A percentile compares a stretch with the other conserved stretches of the same genome.
These are phyloP conservation scores for Sebastes cheni DNA, from an alignment of 2,797 vertebrate genomes.

Conservation along the genomic window DNA sequence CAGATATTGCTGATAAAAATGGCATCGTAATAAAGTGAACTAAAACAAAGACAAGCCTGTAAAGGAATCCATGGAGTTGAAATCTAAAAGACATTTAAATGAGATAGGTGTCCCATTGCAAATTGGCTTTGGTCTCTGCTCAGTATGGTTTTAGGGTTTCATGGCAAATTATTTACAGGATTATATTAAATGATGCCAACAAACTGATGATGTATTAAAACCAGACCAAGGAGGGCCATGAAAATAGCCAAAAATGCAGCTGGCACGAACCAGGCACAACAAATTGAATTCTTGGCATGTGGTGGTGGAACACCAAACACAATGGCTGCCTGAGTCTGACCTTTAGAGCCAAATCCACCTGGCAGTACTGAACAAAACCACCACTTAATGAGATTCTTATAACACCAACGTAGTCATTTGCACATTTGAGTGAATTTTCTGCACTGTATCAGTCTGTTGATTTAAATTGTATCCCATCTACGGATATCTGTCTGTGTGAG, in stretches of 20 bases:
- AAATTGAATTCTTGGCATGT: slow-evolving; percentile 12
- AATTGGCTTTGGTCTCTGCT: background rate
- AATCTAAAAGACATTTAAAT: background rate
- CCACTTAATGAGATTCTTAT: background rate
- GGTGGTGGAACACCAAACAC: background rate
- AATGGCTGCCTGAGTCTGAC: background rate
- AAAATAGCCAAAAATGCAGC: background rate
- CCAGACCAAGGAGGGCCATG: background rate
- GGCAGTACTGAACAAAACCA: slow-evolving; percentile 10
- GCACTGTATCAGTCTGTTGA: background rate
- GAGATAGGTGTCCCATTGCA: background rate
- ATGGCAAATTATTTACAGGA: slow-evolving; percentile 9
- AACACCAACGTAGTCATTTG: background rate
- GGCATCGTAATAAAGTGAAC: background rate
- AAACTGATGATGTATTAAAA: slow-evolving; percentile 15
- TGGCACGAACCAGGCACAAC: slow-evolving; percentile 5
- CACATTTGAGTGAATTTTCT: background rate
- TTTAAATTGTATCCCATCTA: background rate
- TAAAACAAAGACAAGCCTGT: background rate
- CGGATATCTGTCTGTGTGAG: background rate
- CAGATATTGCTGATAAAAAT: background rate
- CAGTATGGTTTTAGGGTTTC: slow-evolving; percentile 10
- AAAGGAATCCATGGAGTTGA: background rate
- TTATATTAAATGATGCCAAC: slow-evolving; percentile 1
- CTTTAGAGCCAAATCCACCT: background rate